Percentiles rank a stretch among this genome's conserved stretches.
Evolutionary conservation across 2,797 vertebrate species (phyloP).

Genomic region (Cygnus olor): DNA sequence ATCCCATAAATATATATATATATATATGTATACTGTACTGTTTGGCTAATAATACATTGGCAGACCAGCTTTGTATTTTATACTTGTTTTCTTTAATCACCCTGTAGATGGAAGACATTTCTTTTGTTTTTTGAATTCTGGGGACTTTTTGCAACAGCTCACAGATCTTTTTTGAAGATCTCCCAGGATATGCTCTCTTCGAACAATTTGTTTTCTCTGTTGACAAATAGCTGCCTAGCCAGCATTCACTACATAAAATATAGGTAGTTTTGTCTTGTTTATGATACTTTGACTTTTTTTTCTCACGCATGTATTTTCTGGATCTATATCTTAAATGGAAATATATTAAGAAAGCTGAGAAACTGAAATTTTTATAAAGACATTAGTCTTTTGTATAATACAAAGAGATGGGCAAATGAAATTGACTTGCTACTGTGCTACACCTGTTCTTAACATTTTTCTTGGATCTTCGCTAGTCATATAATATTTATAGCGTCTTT

Average conservation of each 20-base stretch:
- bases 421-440: conserved; percentile 30
- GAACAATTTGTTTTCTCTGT: neutral
- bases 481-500: neutral
- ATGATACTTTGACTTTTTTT: neutral
- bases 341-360: neutral
- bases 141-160: neutral
- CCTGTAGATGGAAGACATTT: neutral
- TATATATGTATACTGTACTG: neutral
- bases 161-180: neutral
- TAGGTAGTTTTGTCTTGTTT: neutral
- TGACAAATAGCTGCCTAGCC: neutral
- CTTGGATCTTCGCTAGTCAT: neutral
- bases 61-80: neutral
- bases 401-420: neutral
- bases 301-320: neutral
- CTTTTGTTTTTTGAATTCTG: neutral
- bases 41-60: neutral
- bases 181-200: neutral
- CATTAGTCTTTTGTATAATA: neutral
- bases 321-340: neutral
- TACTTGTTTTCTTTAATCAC: neutral
- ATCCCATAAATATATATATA: neutral
- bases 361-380: neutral
- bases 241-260: neutral
- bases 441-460: conserved; percentile 12